These are phyloP conservation scores for Scolopax rusticola DNA, from an alignment of 2,797 vertebrate genomes.

Conservation along the genomic window DNA sequence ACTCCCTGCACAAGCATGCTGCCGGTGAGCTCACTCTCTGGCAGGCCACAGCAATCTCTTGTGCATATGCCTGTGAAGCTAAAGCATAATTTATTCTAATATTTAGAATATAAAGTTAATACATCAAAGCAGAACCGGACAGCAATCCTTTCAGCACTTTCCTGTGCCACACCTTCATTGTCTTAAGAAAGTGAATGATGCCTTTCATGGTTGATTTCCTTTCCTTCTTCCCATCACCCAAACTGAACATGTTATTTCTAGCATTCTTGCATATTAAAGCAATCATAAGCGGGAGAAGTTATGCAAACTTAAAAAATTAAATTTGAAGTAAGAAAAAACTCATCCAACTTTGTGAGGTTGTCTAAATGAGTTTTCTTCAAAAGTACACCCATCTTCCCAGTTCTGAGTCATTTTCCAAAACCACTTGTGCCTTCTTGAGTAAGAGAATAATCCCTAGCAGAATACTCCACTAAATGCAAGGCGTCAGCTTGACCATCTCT, in stretches of 20 bases:
- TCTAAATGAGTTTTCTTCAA: not conserved
- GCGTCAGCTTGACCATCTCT: not conserved
- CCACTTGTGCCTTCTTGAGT: not conserved
- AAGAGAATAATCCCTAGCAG: not conserved
- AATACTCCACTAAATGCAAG: not conserved
- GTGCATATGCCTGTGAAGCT: not conserved
- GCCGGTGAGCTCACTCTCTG: not conserved
- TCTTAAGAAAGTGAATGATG: not conserved
- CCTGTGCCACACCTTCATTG: not conserved
- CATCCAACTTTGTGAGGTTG: not conserved
- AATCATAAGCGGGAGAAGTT: not conserved
- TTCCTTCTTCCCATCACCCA: not conserved
- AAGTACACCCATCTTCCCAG: not conserved
- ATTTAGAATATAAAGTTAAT: not conserved
- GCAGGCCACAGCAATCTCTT: not conserved
- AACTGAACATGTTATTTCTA: not conserved
- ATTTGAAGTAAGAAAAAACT: not conserved
- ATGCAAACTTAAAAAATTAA: not conserved
- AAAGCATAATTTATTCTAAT: not conserved
- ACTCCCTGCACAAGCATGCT: not conserved
- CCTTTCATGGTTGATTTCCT: not conserved
- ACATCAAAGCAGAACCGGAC: not conserved
- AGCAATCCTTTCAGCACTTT: not conserved
- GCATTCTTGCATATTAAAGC: not conserved
- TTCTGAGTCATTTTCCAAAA: not conserved